A percentile compares a stretch with the other conserved stretches of the same genome.
These are phyloP conservation scores for Desmodus rotundus DNA, from an alignment of 2,113 vertebrate genomes.

Conservation along the genomic window DNA sequence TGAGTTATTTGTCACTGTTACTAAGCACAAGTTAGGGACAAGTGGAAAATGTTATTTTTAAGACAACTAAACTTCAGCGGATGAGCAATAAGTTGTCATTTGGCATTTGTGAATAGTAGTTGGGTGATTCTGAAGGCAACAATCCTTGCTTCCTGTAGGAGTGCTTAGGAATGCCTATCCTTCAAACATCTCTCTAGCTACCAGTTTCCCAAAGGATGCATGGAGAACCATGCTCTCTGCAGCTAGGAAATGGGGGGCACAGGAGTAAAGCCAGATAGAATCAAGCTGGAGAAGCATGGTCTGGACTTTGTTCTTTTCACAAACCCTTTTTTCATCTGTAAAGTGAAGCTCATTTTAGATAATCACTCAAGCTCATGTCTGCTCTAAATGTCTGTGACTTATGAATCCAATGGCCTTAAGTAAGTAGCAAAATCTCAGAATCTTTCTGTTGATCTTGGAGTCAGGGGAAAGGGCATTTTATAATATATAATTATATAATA, in stretches of 20 bases:
- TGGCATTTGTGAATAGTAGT: conserved; percentile 29
- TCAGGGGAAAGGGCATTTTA: background rate
- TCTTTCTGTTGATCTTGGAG: conserved; percentile 22
- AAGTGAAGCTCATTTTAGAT: conserved; percentile 5
- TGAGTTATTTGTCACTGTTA: conserved; percentile 72
- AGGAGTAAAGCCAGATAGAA: background rate
- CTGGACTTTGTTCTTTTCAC: background rate
- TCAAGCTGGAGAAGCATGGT: background rate
- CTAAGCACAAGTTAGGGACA: conserved; percentile 67
- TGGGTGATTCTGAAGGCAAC: conserved; percentile 55
- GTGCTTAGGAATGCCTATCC: background rate
- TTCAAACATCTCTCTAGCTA: background rate
- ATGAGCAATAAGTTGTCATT: conserved; percentile 67
- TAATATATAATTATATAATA: background rate
- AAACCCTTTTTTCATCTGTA: background rate
- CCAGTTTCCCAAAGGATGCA: background rate
- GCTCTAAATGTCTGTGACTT: background rate
- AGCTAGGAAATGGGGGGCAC: background rate
- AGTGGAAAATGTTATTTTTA: conserved; percentile 72
- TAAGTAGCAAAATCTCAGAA: background rate
- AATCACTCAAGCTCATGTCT: background rate
- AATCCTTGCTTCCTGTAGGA: conserved; percentile 3
- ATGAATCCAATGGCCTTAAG: background rate
- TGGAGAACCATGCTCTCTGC: background rate
- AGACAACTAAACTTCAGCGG: conserved; percentile 64